These are phyloP conservation scores for Pavo muticus DNA, from an alignment of 2,113 vertebrate genomes.

Conservation along the genomic window DNA sequence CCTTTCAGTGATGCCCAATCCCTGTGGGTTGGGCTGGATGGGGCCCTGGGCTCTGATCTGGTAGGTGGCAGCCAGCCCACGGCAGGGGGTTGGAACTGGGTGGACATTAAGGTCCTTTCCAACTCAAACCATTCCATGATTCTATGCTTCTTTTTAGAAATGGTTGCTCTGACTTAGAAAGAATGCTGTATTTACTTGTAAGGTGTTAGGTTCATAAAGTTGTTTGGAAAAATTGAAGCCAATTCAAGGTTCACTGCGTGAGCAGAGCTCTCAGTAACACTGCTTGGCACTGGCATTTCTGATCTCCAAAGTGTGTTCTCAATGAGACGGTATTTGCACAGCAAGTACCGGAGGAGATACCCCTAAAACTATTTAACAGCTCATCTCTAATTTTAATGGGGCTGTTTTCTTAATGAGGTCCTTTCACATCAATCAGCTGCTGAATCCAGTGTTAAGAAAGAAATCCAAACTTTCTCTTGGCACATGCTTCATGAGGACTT, in stretches of 20 bases:
- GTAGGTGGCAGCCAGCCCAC: not conserved
- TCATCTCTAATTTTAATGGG: constrained; percentile 42
- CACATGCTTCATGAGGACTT: not conserved
- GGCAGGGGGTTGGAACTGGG: not conserved
- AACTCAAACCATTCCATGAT: not conserved
- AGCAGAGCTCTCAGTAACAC: not conserved
- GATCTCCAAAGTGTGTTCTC: not conserved
- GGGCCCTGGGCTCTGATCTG: not conserved
- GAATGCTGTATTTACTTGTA: not conserved
- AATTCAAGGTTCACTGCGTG: not conserved
- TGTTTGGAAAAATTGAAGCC: not conserved
- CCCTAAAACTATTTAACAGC: constrained; percentile 23
- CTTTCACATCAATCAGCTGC: constrained; percentile 41
- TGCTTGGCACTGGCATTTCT: not conserved
- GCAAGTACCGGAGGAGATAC: not conserved
- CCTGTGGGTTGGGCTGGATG: not conserved
- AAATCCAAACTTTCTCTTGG: constrained; percentile 31
- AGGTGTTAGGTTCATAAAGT: not conserved
- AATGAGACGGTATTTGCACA: not conserved
- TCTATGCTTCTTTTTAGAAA: not conserved
- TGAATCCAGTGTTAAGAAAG: constrained; percentile 1
- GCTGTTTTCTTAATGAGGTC: constrained; percentile 51
- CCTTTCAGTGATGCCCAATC: not conserved
- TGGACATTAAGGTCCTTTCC: not conserved
- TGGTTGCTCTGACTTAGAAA: not conserved